phyloP scores from a whole-genome alignment of 2,797 vertebrate genomes.

The Alosa sapidissima region DNA sequence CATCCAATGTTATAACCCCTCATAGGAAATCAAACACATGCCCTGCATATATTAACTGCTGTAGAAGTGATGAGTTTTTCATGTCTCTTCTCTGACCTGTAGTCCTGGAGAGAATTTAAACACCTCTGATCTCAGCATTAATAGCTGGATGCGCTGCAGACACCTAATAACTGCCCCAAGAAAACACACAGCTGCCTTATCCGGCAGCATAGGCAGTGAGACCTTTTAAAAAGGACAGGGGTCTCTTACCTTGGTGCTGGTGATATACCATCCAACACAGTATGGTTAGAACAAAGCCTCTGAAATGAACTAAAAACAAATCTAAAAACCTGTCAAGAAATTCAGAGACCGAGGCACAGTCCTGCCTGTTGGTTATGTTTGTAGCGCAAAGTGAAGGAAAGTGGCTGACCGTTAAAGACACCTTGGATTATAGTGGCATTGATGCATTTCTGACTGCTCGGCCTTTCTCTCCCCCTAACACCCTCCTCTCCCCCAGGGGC shows the following conservation, averaged over 20 bases:
- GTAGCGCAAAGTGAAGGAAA: too few relatives aligned
- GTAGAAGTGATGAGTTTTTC: constrained; percentile 61
- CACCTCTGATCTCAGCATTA: constrained; percentile 56
- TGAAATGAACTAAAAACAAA: too few relatives aligned
- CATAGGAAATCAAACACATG: neutral
- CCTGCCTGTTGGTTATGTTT: neutral
- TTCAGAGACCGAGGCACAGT: too few relatives aligned
- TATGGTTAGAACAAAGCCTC: too few relatives aligned
- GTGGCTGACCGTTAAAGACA: too few relatives aligned
- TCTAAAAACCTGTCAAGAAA: too few relatives aligned
- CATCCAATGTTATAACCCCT: neutral
- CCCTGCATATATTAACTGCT: constrained; percentile 15
- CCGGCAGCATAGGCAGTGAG: too few relatives aligned
- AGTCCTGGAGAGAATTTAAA: constrained; percentile 59
- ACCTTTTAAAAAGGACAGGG: too few relatives aligned
- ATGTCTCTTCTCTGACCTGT: constrained; percentile 71
- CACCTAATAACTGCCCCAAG: neutral
- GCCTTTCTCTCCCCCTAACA: neutral
- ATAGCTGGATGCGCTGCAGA: neutral
- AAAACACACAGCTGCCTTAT: neutral
- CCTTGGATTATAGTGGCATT: too few relatives aligned
- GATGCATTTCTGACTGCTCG: neutral
- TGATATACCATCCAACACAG: too few relatives aligned
- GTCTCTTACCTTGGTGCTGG: too few relatives aligned
- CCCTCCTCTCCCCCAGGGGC: constrained; percentile 76